These are phyloP conservation scores for Patiria pectinifera DNA, from an alignment of 53 echinoderm and acorn worm genomes.

Conservation along the genomic window DNA sequence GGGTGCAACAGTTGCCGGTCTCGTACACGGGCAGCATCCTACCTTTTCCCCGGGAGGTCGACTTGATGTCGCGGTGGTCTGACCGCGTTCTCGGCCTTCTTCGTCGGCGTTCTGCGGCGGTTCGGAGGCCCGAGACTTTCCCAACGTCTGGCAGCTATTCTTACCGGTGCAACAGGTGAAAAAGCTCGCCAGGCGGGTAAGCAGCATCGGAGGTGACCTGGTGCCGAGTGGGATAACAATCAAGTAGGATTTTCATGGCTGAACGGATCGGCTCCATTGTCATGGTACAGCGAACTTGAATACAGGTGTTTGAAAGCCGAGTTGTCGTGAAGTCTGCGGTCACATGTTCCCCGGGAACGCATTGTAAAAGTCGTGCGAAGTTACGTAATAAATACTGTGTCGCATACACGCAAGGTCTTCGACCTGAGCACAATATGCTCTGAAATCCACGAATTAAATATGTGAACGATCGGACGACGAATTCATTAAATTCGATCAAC, in stretches of 20 bases:
- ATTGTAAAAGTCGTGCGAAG: background rate
- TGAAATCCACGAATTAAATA: background rate
- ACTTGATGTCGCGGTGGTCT: background rate
- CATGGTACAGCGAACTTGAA: constrained; percentile 36
- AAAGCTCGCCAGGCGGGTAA: background rate
- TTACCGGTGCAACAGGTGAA: constrained; percentile 15
- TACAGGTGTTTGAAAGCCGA: background rate
- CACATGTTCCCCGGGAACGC: background rate
- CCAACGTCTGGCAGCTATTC: background rate
- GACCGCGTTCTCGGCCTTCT: background rate
- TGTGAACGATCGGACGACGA: no score
- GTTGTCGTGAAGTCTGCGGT: background rate
- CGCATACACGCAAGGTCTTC: background rate
- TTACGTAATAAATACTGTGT: background rate
- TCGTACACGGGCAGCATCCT: background rate
- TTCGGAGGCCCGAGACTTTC: background rate
- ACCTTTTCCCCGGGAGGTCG: background rate
- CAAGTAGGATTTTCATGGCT: background rate
- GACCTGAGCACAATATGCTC: background rate
- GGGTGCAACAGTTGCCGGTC: background rate
- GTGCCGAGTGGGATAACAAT: background rate
- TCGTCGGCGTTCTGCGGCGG: background rate
- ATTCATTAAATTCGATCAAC: no score
- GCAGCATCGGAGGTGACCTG: constrained; percentile 24
- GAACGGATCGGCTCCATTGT: background rate